Base-by-base conservation (phyloP, 2,888 invertebrate genomes). In the Ephialtes manifestator region DNA sequence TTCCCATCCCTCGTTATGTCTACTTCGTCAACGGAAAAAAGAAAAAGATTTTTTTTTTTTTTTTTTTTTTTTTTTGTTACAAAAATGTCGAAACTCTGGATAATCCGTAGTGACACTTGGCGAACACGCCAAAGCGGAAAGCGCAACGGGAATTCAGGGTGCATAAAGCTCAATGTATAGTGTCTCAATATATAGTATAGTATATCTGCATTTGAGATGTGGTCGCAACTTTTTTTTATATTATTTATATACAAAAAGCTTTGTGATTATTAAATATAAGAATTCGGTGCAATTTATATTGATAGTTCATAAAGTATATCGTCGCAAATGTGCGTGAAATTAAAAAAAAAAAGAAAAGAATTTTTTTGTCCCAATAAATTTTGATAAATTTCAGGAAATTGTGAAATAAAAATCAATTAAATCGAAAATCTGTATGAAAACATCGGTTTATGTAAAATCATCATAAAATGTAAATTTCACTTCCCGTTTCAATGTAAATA, bases 91-190 rank as follows among this genome's bases (percentile, higher is more conserved):
- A 58, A 58, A 70, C 31, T 31, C 31, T 46, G 70, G 58, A 70
- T 78, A 70, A 78, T 70, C 78, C 68, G 60, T 18, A 31, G 58
- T 65, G 53, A 53, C 76, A 53, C 68, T 74, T 60, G 58, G 43
- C 46, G 24, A 43, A 55, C 55, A 55, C 35, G 71, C 53, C 55
- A 55, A 71, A 55, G 71, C 71, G 55, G 18, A 39, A 35, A 39
- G 18, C 20, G 71, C 71, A 18, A 39, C 20, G 71, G 53, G 15
- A 28, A 67, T 51, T 65, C 18, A 0, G 39, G 39, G 71, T 39
- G 71, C 53, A 71, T 71, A 53, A 55, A 39, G 35, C 55, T 18
- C 35, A 55, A 53, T 55, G 55, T 31, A 39, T 35, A 18, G 20
- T 39, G 28, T n/a, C n/a, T n/a, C n/a, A n/a, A n/a, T n/a, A n/a